A percentile compares a stretch with the other conserved stretches of the same genome.
Conservation (phyloP, 1,140 invertebrate species). For the Spodoptera frugiperda region DNA sequence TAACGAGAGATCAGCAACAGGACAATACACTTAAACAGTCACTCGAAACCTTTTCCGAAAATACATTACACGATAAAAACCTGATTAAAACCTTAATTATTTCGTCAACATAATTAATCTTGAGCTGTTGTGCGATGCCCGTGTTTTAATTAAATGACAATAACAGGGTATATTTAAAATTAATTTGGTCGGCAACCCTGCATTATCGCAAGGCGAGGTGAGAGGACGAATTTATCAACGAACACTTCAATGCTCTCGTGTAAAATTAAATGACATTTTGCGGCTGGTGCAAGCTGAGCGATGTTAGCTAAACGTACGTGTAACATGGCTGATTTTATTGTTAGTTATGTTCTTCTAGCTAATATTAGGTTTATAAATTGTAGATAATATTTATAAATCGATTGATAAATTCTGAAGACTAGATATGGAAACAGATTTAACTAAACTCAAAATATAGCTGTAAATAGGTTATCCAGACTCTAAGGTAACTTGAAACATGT, state of each 20-base stretch:
- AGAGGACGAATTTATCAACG: slow-evolving; percentile 75
- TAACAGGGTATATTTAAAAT: slow-evolving; percentile 74
- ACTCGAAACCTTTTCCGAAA: slow-evolving; percentile 11
- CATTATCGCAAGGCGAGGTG: slow-evolving; percentile 69
- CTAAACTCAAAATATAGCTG: no score
- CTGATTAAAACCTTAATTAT: slow-evolving; percentile 36
- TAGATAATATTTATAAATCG: no score
- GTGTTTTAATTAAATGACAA: slow-evolving; percentile 72
- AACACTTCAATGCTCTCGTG: slow-evolving; percentile 78
- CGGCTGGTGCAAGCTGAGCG: slow-evolving; percentile 53
- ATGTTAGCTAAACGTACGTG: neutral
- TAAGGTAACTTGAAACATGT: no score
- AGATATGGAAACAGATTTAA: no score
- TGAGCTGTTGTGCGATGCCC: slow-evolving; percentile 37
- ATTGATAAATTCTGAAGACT: no score
- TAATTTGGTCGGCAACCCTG: slow-evolving; percentile 72
- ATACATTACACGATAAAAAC: slow-evolving; percentile 15
- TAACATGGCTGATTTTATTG: neutral
- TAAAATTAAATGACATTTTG: slow-evolving; percentile 82
- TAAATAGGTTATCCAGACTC: no score
- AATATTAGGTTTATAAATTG: no score
- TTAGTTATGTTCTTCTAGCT: no score
- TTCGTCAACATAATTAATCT: slow-evolving; percentile 42
- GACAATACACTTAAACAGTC: slow-evolving; percentile 30
- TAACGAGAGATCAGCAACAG: slow-evolving; percentile 14